A percentile compares a stretch with the other conserved stretches of the same genome.
Conservation (phyloP, 2,888 invertebrate genomes). For the Orchestes rusci region DNA sequence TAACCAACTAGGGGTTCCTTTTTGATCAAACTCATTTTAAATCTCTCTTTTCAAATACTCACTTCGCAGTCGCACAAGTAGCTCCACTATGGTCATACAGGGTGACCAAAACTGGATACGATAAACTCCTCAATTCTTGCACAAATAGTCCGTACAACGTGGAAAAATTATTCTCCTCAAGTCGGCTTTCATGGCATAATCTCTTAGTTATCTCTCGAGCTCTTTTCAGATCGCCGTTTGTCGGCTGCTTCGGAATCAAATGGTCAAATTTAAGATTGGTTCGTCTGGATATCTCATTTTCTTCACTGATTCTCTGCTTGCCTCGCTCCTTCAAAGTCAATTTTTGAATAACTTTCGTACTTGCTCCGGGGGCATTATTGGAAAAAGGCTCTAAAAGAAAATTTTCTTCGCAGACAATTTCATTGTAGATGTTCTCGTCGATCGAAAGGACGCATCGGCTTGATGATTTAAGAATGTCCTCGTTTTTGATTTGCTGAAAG, state of each 20-base stretch:
- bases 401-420: constrained; percentile 62
- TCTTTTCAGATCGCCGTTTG: constrained; percentile 62
- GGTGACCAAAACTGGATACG: constrained; percentile 61
- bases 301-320: constrained; percentile 46
- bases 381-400: constrained; percentile 74
- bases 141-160: constrained; percentile 58
- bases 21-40: no score
- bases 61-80: constrained; percentile 66
- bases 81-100: constrained; percentile 55
- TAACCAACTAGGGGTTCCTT: no score
- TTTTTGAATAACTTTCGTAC: constrained; percentile 57
- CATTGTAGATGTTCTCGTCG: constrained; percentile 68
- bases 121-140: constrained; percentile 59
- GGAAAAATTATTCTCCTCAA: constrained; percentile 56
- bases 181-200: constrained; percentile 56
- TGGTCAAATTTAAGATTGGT: constrained; percentile 68
- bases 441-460: constrained; percentile 67
- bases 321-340: constrained; percentile 52
- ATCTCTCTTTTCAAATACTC: no score
- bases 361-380: constrained; percentile 63
- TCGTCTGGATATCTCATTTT: constrained; percentile 50
- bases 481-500: constrained; percentile 55
- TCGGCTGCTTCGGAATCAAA: constrained; percentile 56
- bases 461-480: constrained; percentile 66
- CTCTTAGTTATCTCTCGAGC: constrained; percentile 63